phyloP scores from a whole-genome alignment of 2,113 vertebrate genomes.

The Isichthys henryi region DNA sequence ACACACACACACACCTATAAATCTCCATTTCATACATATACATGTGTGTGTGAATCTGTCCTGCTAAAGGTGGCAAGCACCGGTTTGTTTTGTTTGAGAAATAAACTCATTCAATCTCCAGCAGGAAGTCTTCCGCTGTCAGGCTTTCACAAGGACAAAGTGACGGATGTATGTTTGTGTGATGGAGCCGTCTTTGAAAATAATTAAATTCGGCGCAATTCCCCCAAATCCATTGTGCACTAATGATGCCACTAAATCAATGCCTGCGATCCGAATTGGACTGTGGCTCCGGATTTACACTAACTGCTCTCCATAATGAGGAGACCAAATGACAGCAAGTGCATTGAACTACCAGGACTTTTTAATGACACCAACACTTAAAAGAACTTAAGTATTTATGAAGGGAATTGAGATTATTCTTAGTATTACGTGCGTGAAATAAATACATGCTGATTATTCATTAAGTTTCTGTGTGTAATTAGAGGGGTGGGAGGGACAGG shows the following conservation, averaged over 20 bases:
- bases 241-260: slow-evolving; percentile 22
- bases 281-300: neutral
- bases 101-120: neutral
- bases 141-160: slow-evolving; percentile 8
- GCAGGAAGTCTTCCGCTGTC: neutral
- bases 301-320: slow-evolving; percentile 11
- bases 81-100: neutral
- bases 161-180: slow-evolving; percentile 12
- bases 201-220: slow-evolving; percentile 17
- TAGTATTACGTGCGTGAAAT: neutral
- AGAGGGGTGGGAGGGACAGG: neutral
- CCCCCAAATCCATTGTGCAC: slow-evolving; percentile 13
- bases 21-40: neutral
- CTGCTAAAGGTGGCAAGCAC: neutral
- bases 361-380: neutral
- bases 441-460: neutral
- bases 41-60: neutral
- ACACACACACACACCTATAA: neutral
- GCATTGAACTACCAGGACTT: neutral
- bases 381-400: neutral
- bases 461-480: neutral
- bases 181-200: slow-evolving; percentile 7
- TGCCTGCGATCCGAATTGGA: neutral
- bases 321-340: neutral
- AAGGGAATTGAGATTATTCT: neutral